These are phyloP conservation scores for Carassius gibelio DNA, from an alignment of 2,113 vertebrate species.

Conservation along the genomic window DNA sequence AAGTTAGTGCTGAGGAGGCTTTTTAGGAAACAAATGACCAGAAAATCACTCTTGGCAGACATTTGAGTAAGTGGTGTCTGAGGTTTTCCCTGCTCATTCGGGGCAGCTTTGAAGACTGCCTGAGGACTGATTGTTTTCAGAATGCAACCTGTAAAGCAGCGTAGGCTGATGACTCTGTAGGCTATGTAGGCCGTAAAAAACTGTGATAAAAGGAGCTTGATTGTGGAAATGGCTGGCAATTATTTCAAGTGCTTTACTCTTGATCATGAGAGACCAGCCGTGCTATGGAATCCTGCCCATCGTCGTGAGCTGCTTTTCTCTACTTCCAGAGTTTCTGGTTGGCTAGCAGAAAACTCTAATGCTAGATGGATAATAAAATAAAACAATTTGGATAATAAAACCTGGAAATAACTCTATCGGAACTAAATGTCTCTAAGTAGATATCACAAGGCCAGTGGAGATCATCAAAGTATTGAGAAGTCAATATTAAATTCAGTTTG, in stretches of 20 bases:
- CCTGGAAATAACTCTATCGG: neutral
- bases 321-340: neutral
- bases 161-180: conserved; percentile 44
- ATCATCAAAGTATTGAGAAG: neutral
- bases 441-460: neutral
- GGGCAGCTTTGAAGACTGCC: conserved; percentile 40
- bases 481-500: neutral
- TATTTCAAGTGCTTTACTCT: conserved; percentile 34
- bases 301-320: neutral
- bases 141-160: conserved; percentile 45
- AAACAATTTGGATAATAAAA: conserved; percentile 4
- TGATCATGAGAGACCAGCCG: neutral
- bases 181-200: conserved; percentile 39
- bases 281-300: neutral
- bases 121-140: conserved; percentile 51
- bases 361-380: neutral
- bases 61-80: conserved; percentile 17
- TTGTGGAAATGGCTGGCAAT: conserved; percentile 42
- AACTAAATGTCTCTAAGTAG: neutral
- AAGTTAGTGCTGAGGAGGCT: neutral
- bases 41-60: conserved; percentile 40
- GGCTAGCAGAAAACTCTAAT: neutral
- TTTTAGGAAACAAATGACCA: conserved; percentile 50
- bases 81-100: conserved; percentile 33
- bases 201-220: conserved; percentile 31